Evolutionary conservation across 1,140 invertebrate genomes (phyloP).

Genomic region (Cepaea nemoralis): DNA sequence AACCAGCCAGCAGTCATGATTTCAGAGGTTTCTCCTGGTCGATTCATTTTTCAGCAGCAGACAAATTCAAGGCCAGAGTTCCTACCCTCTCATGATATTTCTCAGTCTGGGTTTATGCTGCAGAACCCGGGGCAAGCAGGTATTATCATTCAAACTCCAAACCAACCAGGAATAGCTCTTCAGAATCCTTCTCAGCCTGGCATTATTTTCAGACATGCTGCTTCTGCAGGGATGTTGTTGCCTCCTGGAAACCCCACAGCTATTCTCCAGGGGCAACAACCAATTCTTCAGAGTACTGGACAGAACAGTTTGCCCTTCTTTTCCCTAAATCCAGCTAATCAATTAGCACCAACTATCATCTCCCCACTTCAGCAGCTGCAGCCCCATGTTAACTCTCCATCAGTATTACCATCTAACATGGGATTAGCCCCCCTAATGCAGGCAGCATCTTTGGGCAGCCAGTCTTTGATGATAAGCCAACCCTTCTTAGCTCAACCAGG

Average conservation of each 20-base stretch:
- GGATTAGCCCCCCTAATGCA: conserved; percentile 25
- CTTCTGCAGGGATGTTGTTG: neutral
- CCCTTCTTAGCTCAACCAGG: conserved; percentile 15
- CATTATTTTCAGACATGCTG: neutral
- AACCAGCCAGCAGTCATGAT: neutral
- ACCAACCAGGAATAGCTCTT: conserved; percentile 16
- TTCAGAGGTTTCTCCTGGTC: conserved; percentile 17
- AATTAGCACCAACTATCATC: conserved; percentile 11
- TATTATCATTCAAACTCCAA: conserved; percentile 16
- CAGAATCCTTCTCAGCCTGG: neutral
- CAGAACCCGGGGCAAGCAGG: conserved; percentile 19
- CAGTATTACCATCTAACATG: neutral
- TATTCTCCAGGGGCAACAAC: conserved; percentile 15
- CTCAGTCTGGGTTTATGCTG: conserved; percentile 1
- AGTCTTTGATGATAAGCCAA: conserved; percentile 24
- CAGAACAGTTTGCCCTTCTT: conserved; percentile 23
- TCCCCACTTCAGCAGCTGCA: conserved; percentile 14
- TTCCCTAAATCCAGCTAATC: conserved; percentile 14
- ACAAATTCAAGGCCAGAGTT: conserved; percentile 7
- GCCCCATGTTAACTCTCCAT: conserved; percentile 5
- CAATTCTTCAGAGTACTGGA: neutral
- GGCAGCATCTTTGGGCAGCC: neutral
- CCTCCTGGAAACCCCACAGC: neutral
- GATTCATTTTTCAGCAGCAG: conserved; percentile 7
- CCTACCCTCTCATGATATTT: conserved; percentile 7